Evolutionary conservation across 1,140 invertebrate species (phyloP), one percentile per base, ranked within the genome.

Genomic region (Carposina sasakii): DNA sequence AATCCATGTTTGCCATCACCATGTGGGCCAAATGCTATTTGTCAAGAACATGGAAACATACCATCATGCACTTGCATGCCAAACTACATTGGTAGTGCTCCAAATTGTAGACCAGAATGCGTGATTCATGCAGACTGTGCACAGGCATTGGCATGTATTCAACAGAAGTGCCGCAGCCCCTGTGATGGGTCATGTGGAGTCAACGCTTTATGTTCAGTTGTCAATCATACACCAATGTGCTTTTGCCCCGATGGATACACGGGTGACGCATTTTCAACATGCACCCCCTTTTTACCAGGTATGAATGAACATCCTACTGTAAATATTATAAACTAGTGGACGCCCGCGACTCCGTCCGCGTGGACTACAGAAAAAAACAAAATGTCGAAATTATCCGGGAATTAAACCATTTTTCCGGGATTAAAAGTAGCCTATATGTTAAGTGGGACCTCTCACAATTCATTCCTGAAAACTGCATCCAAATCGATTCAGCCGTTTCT

Each of bases 1-100:
- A 88, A 93, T 75, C 91, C 92, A 26, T 94, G 92, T 71, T 76
- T 90, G 9, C 92, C 92, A 26, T 90, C 90, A 26, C 92, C 92
- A 15, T 94, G 92, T 74, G 92, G 92, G 3, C 85, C 89, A 15
- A 87, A 91, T 63, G 87, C 90, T 3, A 85, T 91, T 62, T 95
- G 93, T 68, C 85, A 88, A 55, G 77, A 89, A 48, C 77, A 88
- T 33, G 88, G 89, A 40, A 87, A 87, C 45, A 81, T 88, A 42
- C 88, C 91, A 0, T 89, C 90, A 0, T 94, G 92, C 60, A 88
- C 89, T 17, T 94, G 92, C 62, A 77, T 89, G 55, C 53, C 86
- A 10, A 89, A 83, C 26, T 93, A 91, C 57, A 81, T 89, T n/a
- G 92, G 92, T 41, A 88, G 81, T 51, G 90, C 92, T 50, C 91